Conservation (phyloP, 1,140 invertebrate genomes). For the Danaus plexippus region DNA sequence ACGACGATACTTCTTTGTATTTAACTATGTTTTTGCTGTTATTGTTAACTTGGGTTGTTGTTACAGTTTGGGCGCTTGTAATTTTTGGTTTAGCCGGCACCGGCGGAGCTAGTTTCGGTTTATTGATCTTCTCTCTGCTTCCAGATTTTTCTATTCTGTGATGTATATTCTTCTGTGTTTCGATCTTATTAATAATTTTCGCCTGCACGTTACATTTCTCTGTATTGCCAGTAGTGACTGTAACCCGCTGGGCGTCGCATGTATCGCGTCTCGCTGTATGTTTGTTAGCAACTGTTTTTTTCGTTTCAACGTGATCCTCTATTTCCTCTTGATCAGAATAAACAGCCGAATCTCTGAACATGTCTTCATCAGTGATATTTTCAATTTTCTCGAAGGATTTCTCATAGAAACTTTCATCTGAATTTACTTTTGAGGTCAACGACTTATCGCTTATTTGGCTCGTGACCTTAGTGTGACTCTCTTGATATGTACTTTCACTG, state of each 20-base stretch:
- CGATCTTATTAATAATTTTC: constrained; percentile 30
- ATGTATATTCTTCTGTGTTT: constrained; percentile 16
- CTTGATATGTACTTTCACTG: constrained; percentile 70
- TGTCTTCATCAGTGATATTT: constrained; percentile 74
- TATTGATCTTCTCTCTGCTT: constrained; percentile 21
- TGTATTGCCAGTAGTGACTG: constrained; percentile 28
- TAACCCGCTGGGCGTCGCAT: constrained; percentile 37
- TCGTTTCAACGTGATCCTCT: constrained; percentile 36
- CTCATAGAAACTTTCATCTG: constrained; percentile 81
- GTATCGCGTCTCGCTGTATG: constrained; percentile 37
- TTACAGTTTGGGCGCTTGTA: constrained; percentile 29
- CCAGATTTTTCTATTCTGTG: constrained; percentile 15
- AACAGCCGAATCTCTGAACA: constrained; percentile 86
- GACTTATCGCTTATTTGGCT: constrained; percentile 23
- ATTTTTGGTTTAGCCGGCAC: constrained; percentile 65
- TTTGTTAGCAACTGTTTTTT: constrained; percentile 36
- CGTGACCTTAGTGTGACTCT: constrained; percentile 34
- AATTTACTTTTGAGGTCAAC: constrained; percentile 30
- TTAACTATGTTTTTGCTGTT: constrained; percentile 29
- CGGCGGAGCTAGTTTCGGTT: constrained; percentile 59
- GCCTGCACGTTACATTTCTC: constrained; percentile 36
- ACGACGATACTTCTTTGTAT: constrained; percentile 33
- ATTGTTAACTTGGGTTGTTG: constrained; percentile 28
- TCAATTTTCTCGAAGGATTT: constrained; percentile 84
- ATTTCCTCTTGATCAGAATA: constrained; percentile 79